A percentile compares a stretch with the other conserved stretches of the same genome.
Conservation (phyloP, 1,140 invertebrate species). For the Drosophila pectinifera region DNA sequence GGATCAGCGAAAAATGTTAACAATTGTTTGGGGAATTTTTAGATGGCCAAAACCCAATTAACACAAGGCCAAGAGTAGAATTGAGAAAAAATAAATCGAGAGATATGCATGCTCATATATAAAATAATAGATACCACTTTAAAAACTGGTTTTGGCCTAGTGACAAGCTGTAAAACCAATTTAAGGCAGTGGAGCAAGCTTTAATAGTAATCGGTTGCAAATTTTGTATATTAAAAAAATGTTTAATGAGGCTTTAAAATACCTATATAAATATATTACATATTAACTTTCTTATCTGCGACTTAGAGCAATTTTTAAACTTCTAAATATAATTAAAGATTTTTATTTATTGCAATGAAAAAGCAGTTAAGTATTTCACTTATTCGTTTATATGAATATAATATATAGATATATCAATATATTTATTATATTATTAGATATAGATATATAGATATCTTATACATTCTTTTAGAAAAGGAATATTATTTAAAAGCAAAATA, state of each 20-base stretch:
- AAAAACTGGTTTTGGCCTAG: slow-evolving; percentile 38
- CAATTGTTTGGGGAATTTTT: slow-evolving; percentile 6
- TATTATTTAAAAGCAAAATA: too few relatives aligned
- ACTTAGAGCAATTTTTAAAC: too few relatives aligned
- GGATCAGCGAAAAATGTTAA: slow-evolving; percentile 25
- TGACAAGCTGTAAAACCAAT: slow-evolving; percentile 14
- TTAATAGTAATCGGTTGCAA: background rate
- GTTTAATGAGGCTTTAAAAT: background rate
- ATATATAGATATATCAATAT: too few relatives aligned
- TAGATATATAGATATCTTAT: too few relatives aligned
- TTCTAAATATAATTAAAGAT: too few relatives aligned
- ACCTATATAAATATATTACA: too few relatives aligned
- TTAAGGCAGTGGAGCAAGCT: background rate
- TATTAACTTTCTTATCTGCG: too few relatives aligned
- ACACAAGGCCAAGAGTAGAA: slow-evolving; percentile 13
- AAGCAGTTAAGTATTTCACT: too few relatives aligned
- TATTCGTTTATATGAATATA: too few relatives aligned
- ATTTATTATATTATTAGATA: too few relatives aligned
- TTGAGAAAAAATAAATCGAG: background rate
- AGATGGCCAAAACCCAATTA: background rate
- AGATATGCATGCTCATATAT: slow-evolving; percentile 1
- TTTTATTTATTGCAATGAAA: too few relatives aligned
- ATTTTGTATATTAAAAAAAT: background rate
- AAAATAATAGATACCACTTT: slow-evolving; percentile 36
- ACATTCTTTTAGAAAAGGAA: too few relatives aligned